A percentile compares a stretch with the other conserved stretches of the same genome.
Evolutionary conservation across 2,113 vertebrate genomes (phyloP).

Genomic region (Tachuris rubrigastra): DNA sequence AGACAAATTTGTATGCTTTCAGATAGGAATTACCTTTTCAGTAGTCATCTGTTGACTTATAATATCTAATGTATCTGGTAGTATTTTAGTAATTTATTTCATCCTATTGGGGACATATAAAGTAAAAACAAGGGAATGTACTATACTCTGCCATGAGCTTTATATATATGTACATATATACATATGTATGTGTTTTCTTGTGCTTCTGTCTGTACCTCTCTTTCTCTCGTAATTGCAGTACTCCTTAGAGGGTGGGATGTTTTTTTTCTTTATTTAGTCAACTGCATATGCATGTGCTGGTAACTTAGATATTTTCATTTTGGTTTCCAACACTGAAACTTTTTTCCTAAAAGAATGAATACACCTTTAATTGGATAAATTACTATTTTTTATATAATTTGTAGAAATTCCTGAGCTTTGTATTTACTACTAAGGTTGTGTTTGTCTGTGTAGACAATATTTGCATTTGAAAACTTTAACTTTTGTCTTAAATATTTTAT

Average conservation of each 20-base stretch:
- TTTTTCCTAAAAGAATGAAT: background rate
- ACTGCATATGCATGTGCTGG: background rate
- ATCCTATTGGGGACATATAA: background rate
- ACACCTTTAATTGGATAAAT: background rate
- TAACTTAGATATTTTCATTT: background rate
- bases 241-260: fast-evolving
- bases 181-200: background rate
- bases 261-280: background rate
- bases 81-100: background rate
- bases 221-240: background rate
- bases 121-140: fast-evolving
- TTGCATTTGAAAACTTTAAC: background rate
- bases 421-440: background rate
- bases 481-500: slow-evolving; percentile 19
- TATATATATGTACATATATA: too few relatives aligned
- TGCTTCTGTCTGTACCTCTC: background rate
- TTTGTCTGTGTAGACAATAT: background rate
- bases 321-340: background rate
- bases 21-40: background rate
- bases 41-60: background rate
- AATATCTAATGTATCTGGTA: background rate
- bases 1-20: background rate
- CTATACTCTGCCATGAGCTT: background rate
- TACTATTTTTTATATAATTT: background rate
- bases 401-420: background rate